phyloP scores from a whole-genome alignment of 2,888 invertebrate genomes.

The Mimumesa dahlbomi region DNA sequence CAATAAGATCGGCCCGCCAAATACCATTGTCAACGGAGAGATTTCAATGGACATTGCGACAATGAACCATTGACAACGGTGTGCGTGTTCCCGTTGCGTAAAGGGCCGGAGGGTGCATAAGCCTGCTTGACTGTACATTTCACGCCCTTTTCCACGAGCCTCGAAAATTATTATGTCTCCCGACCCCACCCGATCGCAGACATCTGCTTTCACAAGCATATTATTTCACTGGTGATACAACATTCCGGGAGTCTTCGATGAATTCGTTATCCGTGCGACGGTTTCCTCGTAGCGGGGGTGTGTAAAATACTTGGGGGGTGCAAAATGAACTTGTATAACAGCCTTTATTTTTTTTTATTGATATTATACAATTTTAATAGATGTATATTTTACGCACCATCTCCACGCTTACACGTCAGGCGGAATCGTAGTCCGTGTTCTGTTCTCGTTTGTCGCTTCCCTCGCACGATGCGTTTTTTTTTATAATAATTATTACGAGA shows the following conservation, averaged over 20 bases:
- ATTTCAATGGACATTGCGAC: constrained; percentile 77
- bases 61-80: constrained; percentile 74
- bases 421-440: constrained; percentile 15
- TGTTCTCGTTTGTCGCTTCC: not conserved
- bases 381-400: constrained; percentile 23
- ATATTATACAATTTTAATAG: constrained; percentile 64
- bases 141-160: constrained; percentile 72
- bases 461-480: not conserved
- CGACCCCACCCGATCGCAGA: constrained; percentile 21
- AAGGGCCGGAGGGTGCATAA: constrained; percentile 64
- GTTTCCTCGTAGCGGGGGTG: not conserved
- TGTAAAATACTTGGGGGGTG: too few relatives aligned
- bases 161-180: constrained; percentile 57
- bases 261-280: not conserved
- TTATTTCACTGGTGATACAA: constrained; percentile 7
- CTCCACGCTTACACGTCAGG: constrained; percentile 19
- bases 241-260: not conserved
- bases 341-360: constrained; percentile 78
- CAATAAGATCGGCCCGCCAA: constrained; percentile 71
- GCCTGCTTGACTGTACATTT: constrained; percentile 78
- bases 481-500: constrained; percentile 42
- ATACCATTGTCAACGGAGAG: constrained; percentile 66
- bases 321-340: constrained; percentile 72
- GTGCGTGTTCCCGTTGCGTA: constrained; percentile 69
- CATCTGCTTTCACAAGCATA: too few relatives aligned